Evolutionary conservation across 2,113 vertebrate species (phyloP).

Genomic region (Poeciliopsis retropinna): DNA sequence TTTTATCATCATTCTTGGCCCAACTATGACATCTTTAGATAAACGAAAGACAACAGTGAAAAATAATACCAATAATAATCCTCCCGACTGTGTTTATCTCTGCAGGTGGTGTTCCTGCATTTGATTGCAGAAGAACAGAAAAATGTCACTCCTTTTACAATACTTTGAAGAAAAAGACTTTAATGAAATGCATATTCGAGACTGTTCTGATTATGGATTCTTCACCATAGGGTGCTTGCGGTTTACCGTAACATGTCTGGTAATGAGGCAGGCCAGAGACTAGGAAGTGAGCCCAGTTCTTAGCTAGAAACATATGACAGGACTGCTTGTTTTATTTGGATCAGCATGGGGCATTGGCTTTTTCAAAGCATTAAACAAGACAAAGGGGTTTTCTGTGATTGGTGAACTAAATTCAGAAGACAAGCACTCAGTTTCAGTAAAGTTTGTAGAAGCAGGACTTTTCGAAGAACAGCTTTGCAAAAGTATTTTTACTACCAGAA

Average conservation of each 20-base stretch:
- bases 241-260: slow-evolving; percentile 35
- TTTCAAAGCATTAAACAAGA: slow-evolving; percentile 1
- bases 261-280: slow-evolving; percentile 29
- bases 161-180: slow-evolving; percentile 17
- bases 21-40: slow-evolving; percentile 20
- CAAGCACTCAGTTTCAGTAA: slow-evolving; percentile 9
- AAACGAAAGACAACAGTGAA: slow-evolving; percentile 30
- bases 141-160: slow-evolving; percentile 10
- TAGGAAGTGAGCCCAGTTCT: slow-evolving; percentile 16
- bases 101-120: slow-evolving; percentile 8
- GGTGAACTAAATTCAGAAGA: slow-evolving; percentile 15
- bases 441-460: slow-evolving; percentile 2
- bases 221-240: slow-evolving; percentile 15
- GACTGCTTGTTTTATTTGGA: slow-evolving; percentile 24
- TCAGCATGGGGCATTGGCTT: slow-evolving; percentile 1
- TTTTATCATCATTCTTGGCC: slow-evolving; percentile 10
- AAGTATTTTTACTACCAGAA: background rate
- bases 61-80: slow-evolving; percentile 35
- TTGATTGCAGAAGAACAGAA: slow-evolving; percentile 3
- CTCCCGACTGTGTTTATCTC: slow-evolving; percentile 4
- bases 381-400: slow-evolving; percentile 12
- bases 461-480: background rate
- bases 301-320: slow-evolving; percentile 39
- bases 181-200: slow-evolving; percentile 19
- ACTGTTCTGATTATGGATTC: slow-evolving; percentile 43